Evolutionary conservation across 2,113 vertebrate species (phyloP), one percentile per base, ranked within the genome.

Genomic region (Passerina amoena): DNA sequence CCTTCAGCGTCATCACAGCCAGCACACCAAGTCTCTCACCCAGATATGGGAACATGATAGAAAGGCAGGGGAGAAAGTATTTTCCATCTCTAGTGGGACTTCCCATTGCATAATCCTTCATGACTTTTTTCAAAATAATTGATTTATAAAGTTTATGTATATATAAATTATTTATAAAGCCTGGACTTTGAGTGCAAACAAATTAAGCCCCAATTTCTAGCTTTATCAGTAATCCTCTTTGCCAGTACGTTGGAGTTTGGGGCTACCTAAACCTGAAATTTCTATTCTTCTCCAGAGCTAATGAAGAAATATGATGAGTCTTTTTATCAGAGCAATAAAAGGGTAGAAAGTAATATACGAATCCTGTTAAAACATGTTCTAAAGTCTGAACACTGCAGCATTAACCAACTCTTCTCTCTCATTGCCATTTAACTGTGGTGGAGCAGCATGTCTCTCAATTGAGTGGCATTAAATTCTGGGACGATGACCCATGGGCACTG

Each of bases 391-490:
- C 64, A 23, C 35, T 79, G 88, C 82, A 76, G 33, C 61, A 38
- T 88, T 94, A 97, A 95, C 90, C 80, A 47, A 18, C 69, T 87
- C 87, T 73, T 3, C 59, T 94, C 38, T 91, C 50, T 79, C n/a
- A 11, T 10, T 79, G 64, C 56, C 0, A 0, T 90, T 95, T 91
- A 14, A 1, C 51, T 42, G n/a, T 88, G 72, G 54, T 66, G 54
- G 86, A 86, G 66, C 72, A 68, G 83, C n/a, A 11, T 87, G 65
- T 91, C 50, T 40, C 69, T 76, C 91, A 92, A 40, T 37, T 76
- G 69, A 78, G n/a, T 81, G 65, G 27, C 56, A 77, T 54, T 94
- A 91, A 91, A 77, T 95, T 95, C 83, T 72, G 56, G 72, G 35
- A 68, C 2, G 1, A 69, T 92, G 86, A 91, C 71, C 89, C 45